A percentile compares a stretch with the other conserved stretches of the same genome.
Conservation (phyloP, 2,113 vertebrate species). For the Oxyruncus cristatus region DNA sequence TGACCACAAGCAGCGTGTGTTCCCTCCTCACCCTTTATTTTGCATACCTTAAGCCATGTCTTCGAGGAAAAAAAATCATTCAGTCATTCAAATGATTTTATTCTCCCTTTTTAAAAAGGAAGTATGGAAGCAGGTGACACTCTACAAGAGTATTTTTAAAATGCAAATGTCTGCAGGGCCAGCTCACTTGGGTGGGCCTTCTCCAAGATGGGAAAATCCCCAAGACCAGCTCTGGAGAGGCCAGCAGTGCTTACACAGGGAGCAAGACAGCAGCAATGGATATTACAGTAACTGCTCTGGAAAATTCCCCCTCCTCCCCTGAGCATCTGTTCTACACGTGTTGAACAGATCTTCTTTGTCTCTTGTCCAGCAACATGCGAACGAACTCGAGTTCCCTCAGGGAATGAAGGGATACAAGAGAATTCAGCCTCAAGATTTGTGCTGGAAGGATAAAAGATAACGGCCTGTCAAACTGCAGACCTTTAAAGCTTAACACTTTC, state of each 20-base stretch:
- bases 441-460: conserved; percentile 62
- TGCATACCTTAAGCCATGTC: neutral
- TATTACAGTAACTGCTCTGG: conserved; percentile 35
- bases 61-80: neutral
- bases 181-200: conserved; percentile 14
- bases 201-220: neutral
- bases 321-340: conserved; percentile 73
- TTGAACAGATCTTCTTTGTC: conserved; percentile 56
- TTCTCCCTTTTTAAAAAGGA: neutral
- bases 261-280: conserved; percentile 51
- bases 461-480: conserved; percentile 56
- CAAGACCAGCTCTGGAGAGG: neutral
- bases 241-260: neutral
- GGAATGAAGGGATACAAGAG: conserved; percentile 44
- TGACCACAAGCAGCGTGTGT: accelerated
- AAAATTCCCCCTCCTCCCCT: conserved; percentile 34
- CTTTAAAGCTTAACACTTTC: conserved; percentile 60
- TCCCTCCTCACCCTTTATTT: neutral
- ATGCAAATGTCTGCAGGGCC: neutral
- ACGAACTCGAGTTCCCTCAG: conserved; percentile 41
- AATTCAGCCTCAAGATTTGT: conserved; percentile 62
- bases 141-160: neutral
- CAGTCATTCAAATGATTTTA: neutral
- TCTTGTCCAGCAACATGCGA: conserved; percentile 48
- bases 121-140: neutral